Evolutionary conservation across 2,797 vertebrate species (phyloP).

Genomic region (Tokudaia tokunoshimensis): DNA sequence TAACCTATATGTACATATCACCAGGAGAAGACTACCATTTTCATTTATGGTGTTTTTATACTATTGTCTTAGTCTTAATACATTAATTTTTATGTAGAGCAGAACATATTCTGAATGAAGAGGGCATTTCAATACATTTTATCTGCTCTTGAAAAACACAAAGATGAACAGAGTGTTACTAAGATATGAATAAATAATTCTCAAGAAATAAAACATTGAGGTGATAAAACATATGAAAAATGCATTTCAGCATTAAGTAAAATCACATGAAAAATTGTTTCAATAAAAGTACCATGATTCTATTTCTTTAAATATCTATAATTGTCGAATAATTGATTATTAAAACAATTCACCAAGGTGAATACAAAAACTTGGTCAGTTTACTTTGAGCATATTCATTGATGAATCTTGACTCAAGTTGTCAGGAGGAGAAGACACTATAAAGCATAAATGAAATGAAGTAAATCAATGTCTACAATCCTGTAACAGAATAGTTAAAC

Average conservation of each 20-base stretch:
- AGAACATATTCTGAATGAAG: neutral
- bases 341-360: neutral
- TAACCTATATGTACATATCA: neutral
- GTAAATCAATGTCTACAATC: neutral
- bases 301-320: neutral
- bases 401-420: neutral
- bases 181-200: neutral
- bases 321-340: neutral
- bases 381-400: neutral
- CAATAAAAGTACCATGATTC: neutral
- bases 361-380: neutral
- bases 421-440: neutral
- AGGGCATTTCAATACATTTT: neutral
- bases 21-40: neutral
- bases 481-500: neutral
- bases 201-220: neutral
- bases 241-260: neutral
- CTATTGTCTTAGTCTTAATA: neutral
- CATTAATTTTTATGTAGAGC: neutral
- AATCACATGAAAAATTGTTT: neutral
- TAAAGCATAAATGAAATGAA: neutral
- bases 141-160: neutral
- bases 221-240: neutral
- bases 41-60: neutral
- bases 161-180: neutral